Evolutionary conservation across 2,888 invertebrate species (phyloP), one percentile per base, ranked within the genome.

Genomic region (Mythimna impura): DNA sequence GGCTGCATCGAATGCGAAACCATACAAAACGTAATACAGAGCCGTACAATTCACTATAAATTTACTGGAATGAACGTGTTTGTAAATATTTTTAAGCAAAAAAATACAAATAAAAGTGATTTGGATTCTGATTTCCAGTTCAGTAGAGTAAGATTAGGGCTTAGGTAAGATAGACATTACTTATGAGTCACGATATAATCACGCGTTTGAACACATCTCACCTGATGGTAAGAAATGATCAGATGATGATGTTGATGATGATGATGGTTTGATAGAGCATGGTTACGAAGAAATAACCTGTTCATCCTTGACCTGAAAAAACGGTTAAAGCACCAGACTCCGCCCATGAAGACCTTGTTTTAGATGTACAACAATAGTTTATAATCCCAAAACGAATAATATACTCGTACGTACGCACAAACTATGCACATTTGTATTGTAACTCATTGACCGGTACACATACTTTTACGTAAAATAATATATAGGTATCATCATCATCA

Each of bases 1-100:
- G 76, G 73, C 74, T 73, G 81, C 85, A 85, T 79, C 73, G 71
- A 84, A 81, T 80, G 81, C 62, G 84, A 86, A 87, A 79, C 84
- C 86, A 76, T 86, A 87, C 81, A 84, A 84, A 81, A 71, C 76
- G 71, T 76, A 73, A 70, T 78, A 73, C 70, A 81, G 40, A 76
- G 34, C 80, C 71, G 40, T 79, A 84, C 78, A 76, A 75, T 78
- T 66, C 25, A 71, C 65, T 60, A 71, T 83, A 83, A 74, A 84
- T 80, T 54, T 61, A 76, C 81, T 84, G 71, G 76, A 81, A 83
- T 52, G 63, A 81, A 30, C 61, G 61, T 54, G 36, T 67, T 72
- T 65, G 64, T 61, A 60, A 70, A 78, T 66, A 73, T 74, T 70
- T 81, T 54, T 47, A 25, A 0, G 2, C 9, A 6, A 22, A 63